Evolutionary conservation across 2,113 vertebrate species (phyloP), one percentile per base, ranked within the genome.

Genomic region (Gobiocypris rarus): DNA sequence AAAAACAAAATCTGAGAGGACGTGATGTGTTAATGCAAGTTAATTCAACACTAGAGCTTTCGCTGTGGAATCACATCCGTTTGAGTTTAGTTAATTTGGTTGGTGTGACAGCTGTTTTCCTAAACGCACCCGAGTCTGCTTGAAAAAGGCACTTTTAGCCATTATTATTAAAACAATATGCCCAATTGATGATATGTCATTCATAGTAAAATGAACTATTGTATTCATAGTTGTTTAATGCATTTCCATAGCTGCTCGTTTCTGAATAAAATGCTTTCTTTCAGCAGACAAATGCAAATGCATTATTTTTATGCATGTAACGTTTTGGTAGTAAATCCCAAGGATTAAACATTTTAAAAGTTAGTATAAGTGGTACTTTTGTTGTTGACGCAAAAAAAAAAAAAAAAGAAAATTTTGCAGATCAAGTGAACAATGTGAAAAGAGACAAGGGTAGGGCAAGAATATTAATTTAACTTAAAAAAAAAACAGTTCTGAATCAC

Each of bases 1-100:
- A 38, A 78, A 61, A 79, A 54, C 83, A 81, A 82, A 15, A 82
- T 77, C 10, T 74, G 5, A 15, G 52, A 82, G 59, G 38, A 34
- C 0, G 9, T 56, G 75, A 15, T 56, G 19, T n/a, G 28, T 77
- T 58, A 77, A 58, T 77, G 11, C 28, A 54, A 74, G 22, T 9
- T 69, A 17, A 31, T 69, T 67, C 31, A 31, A 67, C 28, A 38
- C 65, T 38, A 19, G 31, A 38, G 31, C 65, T 69, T 22, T n/a
- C n/a, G 67, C 9, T 11, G 67, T 69, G 65, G 65, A 69, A 34
- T 41, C 34, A n/a, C 0, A 2, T 41, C 19, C 0, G 3, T 22
- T 38, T 69, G 9, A 69, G 65, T 69, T 69, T 22, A 10, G 19
- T 41, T 70, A 1, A 22, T n/a, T n/a, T 41, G 67, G 34, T 70